Base-by-base conservation (phyloP, 2,113 vertebrate species). In the Eptesicus fuscus region DNA sequence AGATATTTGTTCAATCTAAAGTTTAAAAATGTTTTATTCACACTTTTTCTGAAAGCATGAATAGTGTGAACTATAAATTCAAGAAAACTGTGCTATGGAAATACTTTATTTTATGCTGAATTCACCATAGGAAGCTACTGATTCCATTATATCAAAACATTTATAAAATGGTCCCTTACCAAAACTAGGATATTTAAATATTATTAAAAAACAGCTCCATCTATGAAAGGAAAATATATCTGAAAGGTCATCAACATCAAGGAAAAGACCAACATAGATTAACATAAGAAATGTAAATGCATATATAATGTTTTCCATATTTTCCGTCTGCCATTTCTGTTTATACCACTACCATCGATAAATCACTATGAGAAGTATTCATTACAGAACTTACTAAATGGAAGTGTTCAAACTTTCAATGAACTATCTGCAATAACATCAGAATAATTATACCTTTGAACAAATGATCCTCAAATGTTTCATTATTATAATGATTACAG, bases 81-180 rank as follows among this genome's bases (percentile, higher is more conserved):
- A 70, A 90, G 67, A 86, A 97, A 89, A 16, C 0, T 8, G 91
- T 93, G n/a, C 22, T 93, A 22, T 96, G 51, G n/a, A 96, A 93
- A 90, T 86, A 83, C 12, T 89, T 89, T 65, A 76, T 71, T 84
- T 44, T 91, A 93, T 70, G 70, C 49, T 88, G n/a, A 82, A 96
- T 97, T 96, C 85, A 94, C 63, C 94, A 91, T 95, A 89, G 83
- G 74, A 95, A 94, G 16, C 18, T 97, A 90, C 90, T 96, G 83
- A 79, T 78, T 96, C 44, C 63, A 93, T 91, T 78, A 88, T 79
- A 96, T 82, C 2, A 93, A 83, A 95, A 69, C 9, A 76, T 56
- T 85, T 93, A 22, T 85, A 77, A 94, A 91, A 23, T 40, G 0
- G 17, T 67, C 28, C 35, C 25, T 56, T 16, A 49, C 17, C 23